Conservation (phyloP, 2,888 invertebrate species). For the Pterobdella sp. region DNA sequence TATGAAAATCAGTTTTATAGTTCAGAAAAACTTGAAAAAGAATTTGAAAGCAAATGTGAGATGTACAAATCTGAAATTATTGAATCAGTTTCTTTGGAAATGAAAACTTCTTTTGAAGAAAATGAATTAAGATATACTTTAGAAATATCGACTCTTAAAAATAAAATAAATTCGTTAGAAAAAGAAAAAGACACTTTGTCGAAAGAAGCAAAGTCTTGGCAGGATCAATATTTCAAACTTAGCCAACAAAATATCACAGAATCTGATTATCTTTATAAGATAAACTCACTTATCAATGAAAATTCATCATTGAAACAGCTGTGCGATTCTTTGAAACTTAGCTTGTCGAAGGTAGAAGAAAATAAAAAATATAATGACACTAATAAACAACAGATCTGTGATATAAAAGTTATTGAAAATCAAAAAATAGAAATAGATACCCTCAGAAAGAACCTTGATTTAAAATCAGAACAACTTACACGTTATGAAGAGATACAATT, state of each 20-base stretch:
- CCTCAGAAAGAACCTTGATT: no score
- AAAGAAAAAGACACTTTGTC: not conserved
- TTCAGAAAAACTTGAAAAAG: slow-evolving; percentile 5
- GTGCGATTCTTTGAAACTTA: not conserved
- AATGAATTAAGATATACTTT: not conserved
- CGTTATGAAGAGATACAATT: no score
- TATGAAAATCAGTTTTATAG: slow-evolving; percentile 8
- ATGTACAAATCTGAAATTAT: not conserved
- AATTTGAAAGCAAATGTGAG: not conserved
- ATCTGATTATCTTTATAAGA: slow-evolving; percentile 24
- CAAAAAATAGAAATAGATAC: no score
- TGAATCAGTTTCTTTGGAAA: not conserved
- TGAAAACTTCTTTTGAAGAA: not conserved
- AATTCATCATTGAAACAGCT: slow-evolving; percentile 13
- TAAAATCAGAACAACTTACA: no score
- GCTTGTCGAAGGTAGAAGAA: not conserved
- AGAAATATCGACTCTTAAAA: slow-evolving; percentile 9
- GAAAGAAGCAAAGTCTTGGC: slow-evolving; percentile 17
- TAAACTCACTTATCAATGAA: slow-evolving; percentile 17
- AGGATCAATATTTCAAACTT: slow-evolving; percentile 21
- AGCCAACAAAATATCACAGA: slow-evolving; percentile 25
- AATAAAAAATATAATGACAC: not conserved
- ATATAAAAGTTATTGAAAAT: no score
- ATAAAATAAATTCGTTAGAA: not conserved
- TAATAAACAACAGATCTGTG: no score